phyloP scores from a whole-genome alignment of 2,113 vertebrate species.

The Corynorhinus townsendii region DNA sequence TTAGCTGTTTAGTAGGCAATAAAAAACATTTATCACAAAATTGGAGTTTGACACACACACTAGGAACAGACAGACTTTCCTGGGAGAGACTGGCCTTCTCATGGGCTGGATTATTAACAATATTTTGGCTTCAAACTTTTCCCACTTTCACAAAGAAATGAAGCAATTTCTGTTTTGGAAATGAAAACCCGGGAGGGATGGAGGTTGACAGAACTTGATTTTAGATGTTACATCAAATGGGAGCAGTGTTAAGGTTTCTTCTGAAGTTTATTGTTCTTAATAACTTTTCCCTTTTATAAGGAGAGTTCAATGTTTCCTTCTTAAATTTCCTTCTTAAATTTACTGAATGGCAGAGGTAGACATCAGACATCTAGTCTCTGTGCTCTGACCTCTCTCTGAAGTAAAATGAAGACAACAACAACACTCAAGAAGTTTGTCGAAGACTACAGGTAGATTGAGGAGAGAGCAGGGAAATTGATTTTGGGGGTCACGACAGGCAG shows the following conservation, averaged over 20 bases:
- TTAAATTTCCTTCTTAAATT: slow-evolving; percentile 2
- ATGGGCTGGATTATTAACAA: not conserved
- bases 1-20: not conserved
- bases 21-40: not conserved
- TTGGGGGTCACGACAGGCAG: not conserved
- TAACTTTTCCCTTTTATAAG: not conserved
- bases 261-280: not conserved
- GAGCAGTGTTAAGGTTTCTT: not conserved
- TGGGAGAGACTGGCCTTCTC: not conserved
- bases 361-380: not conserved
- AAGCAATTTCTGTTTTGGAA: not conserved
- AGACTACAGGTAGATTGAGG: not conserved
- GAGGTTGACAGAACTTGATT: not conserved
- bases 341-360: not conserved
- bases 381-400: not conserved
- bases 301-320: not conserved
- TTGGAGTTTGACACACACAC: not conserved
- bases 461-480: not conserved
- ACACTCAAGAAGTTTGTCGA: not conserved
- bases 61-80: not conserved
- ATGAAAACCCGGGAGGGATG: not conserved
- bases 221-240: not conserved
- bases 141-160: not conserved
- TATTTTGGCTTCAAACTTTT: not conserved
- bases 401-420: not conserved